Evolutionary conservation across 1,140 invertebrate species (phyloP).

Genomic region (Triops longicaudatus): DNA sequence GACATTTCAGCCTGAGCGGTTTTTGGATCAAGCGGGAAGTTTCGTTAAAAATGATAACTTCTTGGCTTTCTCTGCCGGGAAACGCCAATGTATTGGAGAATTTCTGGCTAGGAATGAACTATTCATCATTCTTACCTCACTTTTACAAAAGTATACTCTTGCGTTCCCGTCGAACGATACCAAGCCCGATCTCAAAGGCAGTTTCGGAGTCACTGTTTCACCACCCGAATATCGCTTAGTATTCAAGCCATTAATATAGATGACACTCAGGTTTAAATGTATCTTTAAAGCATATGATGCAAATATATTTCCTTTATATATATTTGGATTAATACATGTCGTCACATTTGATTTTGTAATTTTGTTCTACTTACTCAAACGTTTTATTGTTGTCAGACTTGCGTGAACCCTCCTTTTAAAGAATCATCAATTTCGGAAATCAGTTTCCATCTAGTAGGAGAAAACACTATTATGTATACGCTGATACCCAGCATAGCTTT

Average conservation of each 20-base stretch:
- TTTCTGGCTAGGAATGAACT: conserved; percentile 20
- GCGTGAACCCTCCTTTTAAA: no score
- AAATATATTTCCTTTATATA: no score
- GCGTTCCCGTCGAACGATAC: neutral
- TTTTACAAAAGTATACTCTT: conserved; percentile 24
- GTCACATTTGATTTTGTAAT: no score
- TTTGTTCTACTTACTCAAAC: no score
- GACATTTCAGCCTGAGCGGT: conserved; percentile 38
- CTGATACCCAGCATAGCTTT: no score
- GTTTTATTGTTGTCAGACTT: no score
- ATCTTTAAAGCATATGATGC: no score
- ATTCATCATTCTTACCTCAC: conserved; percentile 1
- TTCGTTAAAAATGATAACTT: conserved; percentile 34
- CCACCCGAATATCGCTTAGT: neutral
- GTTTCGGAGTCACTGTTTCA: conserved; percentile 15
- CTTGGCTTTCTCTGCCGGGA: conserved; percentile 35
- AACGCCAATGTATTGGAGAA: conserved; percentile 23
- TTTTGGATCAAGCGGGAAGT: conserved; percentile 33
- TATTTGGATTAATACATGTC: no score
- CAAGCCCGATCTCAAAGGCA: neutral
- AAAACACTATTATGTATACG: no score
- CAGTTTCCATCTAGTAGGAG: no score
- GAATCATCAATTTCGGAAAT: no score
- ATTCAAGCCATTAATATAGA: neutral
- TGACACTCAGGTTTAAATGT: no score